A percentile compares a stretch with the other conserved stretches of the same genome.
These are phyloP conservation scores for Hypanus sabinus DNA, from an alignment of 2,113 vertebrate species.

Conservation along the genomic window DNA sequence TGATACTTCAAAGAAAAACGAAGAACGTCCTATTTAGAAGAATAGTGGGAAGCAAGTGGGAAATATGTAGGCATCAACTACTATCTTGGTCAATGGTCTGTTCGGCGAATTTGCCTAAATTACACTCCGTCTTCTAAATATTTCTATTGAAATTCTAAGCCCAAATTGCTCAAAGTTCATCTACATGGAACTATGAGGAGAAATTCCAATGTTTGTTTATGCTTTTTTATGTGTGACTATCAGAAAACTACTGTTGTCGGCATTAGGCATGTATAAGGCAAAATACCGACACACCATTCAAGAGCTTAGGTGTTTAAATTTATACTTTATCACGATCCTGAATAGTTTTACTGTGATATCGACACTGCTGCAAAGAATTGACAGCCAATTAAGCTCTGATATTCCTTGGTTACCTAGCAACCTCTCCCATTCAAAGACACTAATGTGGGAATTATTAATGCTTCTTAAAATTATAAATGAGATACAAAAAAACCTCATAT, in stretches of 20 bases:
- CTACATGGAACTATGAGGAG: background rate
- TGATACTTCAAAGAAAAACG: background rate
- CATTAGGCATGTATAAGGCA: background rate
- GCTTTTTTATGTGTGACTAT: background rate
- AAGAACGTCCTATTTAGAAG: background rate
- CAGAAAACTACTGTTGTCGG: background rate
- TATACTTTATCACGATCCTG: background rate
- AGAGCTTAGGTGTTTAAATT: background rate
- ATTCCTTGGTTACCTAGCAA: background rate
- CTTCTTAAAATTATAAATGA: background rate
- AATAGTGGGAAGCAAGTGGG: background rate
- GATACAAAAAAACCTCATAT: background rate
- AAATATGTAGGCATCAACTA: background rate
- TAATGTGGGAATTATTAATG: background rate
- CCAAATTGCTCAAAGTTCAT: background rate
- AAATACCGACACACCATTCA: background rate
- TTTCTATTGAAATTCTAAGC: background rate
- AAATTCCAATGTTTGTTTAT: background rate
- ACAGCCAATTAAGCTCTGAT: background rate
- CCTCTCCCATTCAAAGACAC: background rate
- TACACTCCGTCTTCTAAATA: background rate
- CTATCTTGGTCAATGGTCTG: too few relatives aligned
- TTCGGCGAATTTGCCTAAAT: background rate
- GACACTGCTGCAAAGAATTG: background rate
- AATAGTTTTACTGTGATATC: background rate